Percentiles rank a stretch among this genome's conserved stretches.
phyloP scores from a whole-genome alignment of 2,797 vertebrate genomes.

The Melanotaenia trifasciata region DNA sequence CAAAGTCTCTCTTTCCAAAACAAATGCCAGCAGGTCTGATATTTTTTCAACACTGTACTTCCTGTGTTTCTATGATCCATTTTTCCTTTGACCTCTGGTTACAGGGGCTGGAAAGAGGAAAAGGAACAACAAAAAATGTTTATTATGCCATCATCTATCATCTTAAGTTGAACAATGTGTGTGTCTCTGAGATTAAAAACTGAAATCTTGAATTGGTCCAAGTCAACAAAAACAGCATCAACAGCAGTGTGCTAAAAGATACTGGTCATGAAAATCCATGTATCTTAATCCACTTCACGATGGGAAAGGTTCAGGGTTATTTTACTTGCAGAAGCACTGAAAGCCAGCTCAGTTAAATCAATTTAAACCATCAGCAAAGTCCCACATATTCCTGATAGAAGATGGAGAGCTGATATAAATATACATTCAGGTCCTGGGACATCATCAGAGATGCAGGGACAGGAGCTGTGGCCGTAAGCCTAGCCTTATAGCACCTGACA shows the following conservation, averaged over 20 bases:
- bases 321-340: background rate
- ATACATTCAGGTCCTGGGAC: background rate
- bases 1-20: conserved; percentile 52
- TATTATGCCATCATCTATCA: background rate
- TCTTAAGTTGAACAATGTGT: background rate
- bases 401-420: background rate
- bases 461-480: too few relatives aligned
- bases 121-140: background rate
- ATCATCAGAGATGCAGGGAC: background rate
- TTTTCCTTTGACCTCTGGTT: background rate
- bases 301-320: background rate
- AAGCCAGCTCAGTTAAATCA: background rate
- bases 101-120: conserved; percentile 11
- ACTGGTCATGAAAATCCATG: background rate
- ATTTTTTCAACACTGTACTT: conserved; percentile 42
- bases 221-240: background rate
- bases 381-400: background rate
- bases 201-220: background rate
- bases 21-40: conserved; percentile 48
- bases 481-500: too few relatives aligned
- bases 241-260: background rate
- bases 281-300: background rate
- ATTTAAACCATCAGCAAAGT: background rate
- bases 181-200: background rate
- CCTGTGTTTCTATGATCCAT: conserved; percentile 23